Evolutionary conservation across 2,797 vertebrate genomes (phyloP), one percentile per base, ranked within the genome.

Genomic region (Parambassis ranga): DNA sequence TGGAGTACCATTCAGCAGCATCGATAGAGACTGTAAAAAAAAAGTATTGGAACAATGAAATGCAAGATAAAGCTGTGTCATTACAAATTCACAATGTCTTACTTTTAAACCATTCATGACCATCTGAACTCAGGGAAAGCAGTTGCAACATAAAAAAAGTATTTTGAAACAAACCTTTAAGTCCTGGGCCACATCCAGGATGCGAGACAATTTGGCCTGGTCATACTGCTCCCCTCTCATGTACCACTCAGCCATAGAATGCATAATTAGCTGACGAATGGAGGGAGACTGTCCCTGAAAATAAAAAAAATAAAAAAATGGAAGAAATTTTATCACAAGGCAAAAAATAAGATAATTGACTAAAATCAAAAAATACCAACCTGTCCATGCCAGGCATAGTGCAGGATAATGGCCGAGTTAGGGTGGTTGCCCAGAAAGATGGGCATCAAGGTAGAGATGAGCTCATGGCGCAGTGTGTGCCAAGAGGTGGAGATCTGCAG

Each of bases 1-100:
- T 50, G 98, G 98, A 93, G 96, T 99, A 93, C 95, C 97, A 92
- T 99, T 99, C 91, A 99, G 96, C 95, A 99, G 96, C 98, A 99
- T 99, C 52, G 98, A 99, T 71, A 99, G 92, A 87, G 98, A 98
- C 98, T 99, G 82, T 57, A 65, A 23, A 55, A 31, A n/a, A 39
- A 35, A 64, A 47, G n/a, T n/a, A n/a, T n/a, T n/a, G n/a, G n/a
- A n/a, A n/a, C n/a, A n/a, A n/a, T n/a, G n/a, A n/a, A n/a, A n/a
- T n/a, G n/a, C n/a, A n/a, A n/a, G n/a, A n/a, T n/a, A n/a, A n/a
- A n/a, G n/a, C n/a, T n/a, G n/a, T n/a, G n/a, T n/a, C n/a, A n/a
- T n/a, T n/a, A n/a, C n/a, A n/a, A n/a, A n/a, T n/a, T n/a, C n/a
- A n/a, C n/a, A n/a, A n/a, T n/a, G n/a, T n/a, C n/a, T n/a, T n/a